Evolutionary conservation across 2,888 invertebrate species (phyloP).

Genomic region (Toxonevra muliebris): DNA sequence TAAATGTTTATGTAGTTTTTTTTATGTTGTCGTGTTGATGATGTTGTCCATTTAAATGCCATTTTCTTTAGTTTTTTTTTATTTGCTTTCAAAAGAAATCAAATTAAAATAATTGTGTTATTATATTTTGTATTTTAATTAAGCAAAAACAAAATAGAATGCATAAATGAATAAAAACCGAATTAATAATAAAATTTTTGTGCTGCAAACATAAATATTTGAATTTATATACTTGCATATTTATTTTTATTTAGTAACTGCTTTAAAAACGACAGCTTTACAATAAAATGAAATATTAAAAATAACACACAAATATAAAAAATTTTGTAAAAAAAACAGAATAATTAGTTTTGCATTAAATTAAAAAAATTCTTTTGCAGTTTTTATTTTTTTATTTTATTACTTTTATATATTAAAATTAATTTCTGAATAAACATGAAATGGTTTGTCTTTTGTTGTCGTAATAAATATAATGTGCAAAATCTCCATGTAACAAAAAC

Average conservation of each 20-base stretch:
- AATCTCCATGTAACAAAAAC: no score
- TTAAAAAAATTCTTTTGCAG: not conserved
- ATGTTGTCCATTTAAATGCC: not conserved
- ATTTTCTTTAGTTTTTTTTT: not conserved
- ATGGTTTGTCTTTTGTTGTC: no score
- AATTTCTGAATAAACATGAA: conserved; percentile 8
- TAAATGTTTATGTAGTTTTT: no score
- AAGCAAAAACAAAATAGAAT: not conserved
- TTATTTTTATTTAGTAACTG: not conserved
- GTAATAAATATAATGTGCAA: no score
- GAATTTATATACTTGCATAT: not conserved
- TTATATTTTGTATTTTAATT: not conserved
- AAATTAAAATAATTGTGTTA: not conserved
- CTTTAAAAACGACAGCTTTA: conserved; percentile 14
- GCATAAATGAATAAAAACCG: not conserved
- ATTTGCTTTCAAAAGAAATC: not conserved
- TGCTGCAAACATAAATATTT: not conserved
- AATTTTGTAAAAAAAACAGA: conserved; percentile 5
- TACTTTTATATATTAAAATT: conserved; percentile 31
- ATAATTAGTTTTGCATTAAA: not conserved
- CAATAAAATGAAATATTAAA: not conserved
- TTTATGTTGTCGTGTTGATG: no score
- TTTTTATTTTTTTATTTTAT: not conserved
- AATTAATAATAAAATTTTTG: not conserved
- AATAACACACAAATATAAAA: not conserved